Evolutionary conservation across 2,113 vertebrate species (phyloP).

Genomic region (human (Homo sapiens)): DNA sequence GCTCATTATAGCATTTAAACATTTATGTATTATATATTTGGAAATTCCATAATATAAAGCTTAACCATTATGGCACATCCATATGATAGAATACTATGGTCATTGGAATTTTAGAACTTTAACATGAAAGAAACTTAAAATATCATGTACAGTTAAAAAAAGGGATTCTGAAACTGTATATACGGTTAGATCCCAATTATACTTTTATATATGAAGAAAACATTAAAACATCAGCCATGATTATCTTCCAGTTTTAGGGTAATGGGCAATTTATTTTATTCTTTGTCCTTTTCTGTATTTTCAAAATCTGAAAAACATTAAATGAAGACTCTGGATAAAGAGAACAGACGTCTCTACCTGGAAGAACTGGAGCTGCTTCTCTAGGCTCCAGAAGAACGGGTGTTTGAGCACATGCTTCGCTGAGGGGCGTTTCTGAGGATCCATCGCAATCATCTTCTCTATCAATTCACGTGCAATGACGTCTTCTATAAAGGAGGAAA

Average conservation of each 20-base stretch:
- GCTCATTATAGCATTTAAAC: too few species aligned
- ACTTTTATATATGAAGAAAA: neutral
- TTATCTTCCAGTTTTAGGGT: neutral
- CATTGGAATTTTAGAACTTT: neutral
- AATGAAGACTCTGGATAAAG: neutral
- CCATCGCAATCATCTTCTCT: slow-evolving; percentile 94
- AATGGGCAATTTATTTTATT: neutral
- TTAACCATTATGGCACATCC: neutral
- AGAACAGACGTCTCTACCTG: slow-evolving; percentile 86
- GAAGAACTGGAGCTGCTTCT: slow-evolving; percentile 98
- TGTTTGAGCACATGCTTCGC: slow-evolving; percentile 95
- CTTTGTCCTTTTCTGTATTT: neutral
- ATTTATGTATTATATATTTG: neutral
- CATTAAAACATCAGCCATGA: neutral
- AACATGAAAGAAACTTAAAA: neutral
- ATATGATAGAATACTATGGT: neutral
- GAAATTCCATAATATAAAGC: neutral
- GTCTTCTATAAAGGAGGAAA: slow-evolving; percentile 84
- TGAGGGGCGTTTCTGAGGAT: slow-evolving; percentile 92
- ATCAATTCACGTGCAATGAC: slow-evolving; percentile 92
- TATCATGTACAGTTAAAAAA: neutral
- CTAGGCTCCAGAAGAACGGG: slow-evolving; percentile 97
- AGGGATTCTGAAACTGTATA: neutral
- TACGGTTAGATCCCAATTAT: neutral
- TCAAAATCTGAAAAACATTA: neutral